These are phyloP conservation scores for Idaea aversata DNA, from an alignment of 2,888 invertebrate genomes.

Conservation along the genomic window DNA sequence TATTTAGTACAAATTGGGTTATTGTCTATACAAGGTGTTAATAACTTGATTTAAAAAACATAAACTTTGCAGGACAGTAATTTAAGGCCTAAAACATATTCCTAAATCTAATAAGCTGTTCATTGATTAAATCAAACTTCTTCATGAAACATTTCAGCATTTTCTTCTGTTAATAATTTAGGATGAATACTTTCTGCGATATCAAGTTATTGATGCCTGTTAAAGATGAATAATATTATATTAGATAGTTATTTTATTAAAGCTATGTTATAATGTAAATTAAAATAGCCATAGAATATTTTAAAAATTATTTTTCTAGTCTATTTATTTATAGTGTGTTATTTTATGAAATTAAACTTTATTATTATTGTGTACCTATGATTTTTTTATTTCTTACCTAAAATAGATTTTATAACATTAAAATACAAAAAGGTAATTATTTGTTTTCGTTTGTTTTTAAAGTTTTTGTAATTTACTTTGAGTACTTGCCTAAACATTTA, in stretches of 20 bases:
- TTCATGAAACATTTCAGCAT: too few relatives aligned
- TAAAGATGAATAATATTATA: background rate
- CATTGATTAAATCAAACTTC: too few relatives aligned
- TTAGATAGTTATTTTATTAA: background rate
- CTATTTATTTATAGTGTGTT: slow-evolving; percentile 22
- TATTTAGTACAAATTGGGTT: background rate
- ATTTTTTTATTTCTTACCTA: background rate
- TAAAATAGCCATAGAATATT: slow-evolving; percentile 4
- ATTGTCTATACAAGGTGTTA: background rate
- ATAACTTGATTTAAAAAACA: background rate
- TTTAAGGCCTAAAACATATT: too few relatives aligned
- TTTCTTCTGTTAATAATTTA: background rate
- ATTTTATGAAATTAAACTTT: background rate
- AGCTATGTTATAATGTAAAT: background rate
- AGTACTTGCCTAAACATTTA: too few relatives aligned
- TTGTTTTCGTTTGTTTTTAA: too few relatives aligned
- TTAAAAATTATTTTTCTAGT: slow-evolving; percentile 20
- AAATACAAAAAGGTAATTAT: too few relatives aligned
- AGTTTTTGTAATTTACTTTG: too few relatives aligned
- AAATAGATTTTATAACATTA: too few relatives aligned
- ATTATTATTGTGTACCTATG: background rate
- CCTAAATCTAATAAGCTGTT: too few relatives aligned
- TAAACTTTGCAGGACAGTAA: background rate
- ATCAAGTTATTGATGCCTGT: background rate
- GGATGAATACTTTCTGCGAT: background rate